These are phyloP conservation scores for Phortica variegata DNA, from an alignment of 1,140 invertebrate genomes.

Conservation along the genomic window DNA sequence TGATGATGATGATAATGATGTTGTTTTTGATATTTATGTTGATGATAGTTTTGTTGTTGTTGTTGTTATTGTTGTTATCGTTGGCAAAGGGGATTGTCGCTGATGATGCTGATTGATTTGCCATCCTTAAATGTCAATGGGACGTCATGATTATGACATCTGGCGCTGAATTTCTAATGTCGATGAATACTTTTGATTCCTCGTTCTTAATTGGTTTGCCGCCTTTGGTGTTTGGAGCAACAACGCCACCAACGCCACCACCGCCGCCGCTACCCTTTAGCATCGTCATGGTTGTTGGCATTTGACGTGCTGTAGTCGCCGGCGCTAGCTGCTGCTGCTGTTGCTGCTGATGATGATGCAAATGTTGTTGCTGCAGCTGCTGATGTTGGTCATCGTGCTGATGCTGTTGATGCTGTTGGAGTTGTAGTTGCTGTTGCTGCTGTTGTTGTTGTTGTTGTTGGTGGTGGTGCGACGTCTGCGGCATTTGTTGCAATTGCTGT, in stretches of 20 bases:
- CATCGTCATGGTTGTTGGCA: conserved; percentile 60
- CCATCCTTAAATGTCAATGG: conserved; percentile 67
- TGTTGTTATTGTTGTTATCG: conserved; percentile 23
- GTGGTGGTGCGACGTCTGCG: not conserved
- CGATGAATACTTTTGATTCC: conserved; percentile 57
- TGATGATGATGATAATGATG: conserved; percentile 8
- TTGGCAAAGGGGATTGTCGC: not conserved
- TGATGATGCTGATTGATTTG: conserved; percentile 28
- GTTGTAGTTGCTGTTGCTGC: not conserved
- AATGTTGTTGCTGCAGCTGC: not conserved
- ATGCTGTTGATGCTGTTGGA: conserved; percentile 11
- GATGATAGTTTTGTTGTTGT: not conserved
- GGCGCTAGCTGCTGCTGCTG: not conserved
- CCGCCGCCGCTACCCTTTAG: conserved; percentile 18
- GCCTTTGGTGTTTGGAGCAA: not conserved
- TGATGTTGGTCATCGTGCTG: conserved; percentile 15
- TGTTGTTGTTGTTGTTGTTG: not conserved
- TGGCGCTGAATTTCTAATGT: conserved; percentile 73
- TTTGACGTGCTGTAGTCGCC: too few species aligned
- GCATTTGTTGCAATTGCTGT: conserved; percentile 25
- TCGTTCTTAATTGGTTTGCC: conserved; percentile 37
- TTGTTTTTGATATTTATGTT: conserved; percentile 3
- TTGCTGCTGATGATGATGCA: conserved; percentile 5
- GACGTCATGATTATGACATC: conserved; percentile 77
- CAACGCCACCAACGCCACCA: conserved; percentile 17